Evolutionary conservation across 2,797 vertebrate genomes (phyloP).

Genomic region (Bradypodion ventrale): DNA sequence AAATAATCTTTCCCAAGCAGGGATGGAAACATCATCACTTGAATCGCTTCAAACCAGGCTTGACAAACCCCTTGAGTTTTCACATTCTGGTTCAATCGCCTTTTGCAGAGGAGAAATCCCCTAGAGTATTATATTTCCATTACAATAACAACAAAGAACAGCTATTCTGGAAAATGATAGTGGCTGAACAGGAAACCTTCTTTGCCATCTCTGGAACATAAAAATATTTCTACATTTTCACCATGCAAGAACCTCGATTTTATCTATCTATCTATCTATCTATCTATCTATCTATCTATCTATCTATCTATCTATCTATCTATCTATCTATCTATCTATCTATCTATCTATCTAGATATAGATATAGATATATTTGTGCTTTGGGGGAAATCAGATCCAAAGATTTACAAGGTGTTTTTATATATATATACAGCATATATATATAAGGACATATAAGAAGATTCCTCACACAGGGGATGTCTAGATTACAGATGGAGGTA

Average conservation of each 20-base stretch:
- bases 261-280: too few relatives aligned
- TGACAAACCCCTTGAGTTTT: conserved; percentile 5
- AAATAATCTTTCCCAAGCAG: background rate
- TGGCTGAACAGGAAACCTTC: background rate
- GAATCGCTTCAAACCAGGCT: background rate
- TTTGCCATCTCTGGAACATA: background rate
- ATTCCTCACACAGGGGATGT: background rate
- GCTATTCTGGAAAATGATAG: background rate
- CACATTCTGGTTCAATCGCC: background rate
- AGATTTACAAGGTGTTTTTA: too few relatives aligned
- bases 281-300: too few relatives aligned
- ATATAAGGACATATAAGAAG: background rate
- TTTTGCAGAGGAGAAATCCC: background rate
- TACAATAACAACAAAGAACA: background rate
- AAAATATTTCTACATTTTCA: background rate
- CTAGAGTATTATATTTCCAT: background rate
- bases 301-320: too few relatives aligned
- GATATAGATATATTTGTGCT: too few relatives aligned
- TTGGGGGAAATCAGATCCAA: too few relatives aligned
- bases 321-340: too few relatives aligned
- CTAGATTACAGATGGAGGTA: too few relatives aligned
- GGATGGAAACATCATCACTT: background rate
- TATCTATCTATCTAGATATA: too few relatives aligned
- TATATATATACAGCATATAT: too few relatives aligned
- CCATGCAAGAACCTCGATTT: background rate